These are phyloP conservation scores for Galeruca laticollis DNA, from an alignment of 2,888 invertebrate species.

Conservation along the genomic window DNA sequence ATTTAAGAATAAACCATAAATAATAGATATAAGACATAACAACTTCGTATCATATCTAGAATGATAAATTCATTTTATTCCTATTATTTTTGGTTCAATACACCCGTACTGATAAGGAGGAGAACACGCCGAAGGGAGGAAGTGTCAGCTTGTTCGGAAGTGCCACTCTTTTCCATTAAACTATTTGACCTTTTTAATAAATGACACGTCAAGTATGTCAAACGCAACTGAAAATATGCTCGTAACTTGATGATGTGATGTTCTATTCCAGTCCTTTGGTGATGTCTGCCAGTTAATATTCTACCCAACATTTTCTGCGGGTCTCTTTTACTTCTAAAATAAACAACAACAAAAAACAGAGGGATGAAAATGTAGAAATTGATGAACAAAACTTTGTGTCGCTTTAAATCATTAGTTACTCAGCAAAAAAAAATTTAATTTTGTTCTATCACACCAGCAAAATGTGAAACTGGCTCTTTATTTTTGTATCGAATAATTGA, in stretches of 20 bases:
- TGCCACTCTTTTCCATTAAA: slow-evolving; percentile 48
- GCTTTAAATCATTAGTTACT: too few relatives aligned
- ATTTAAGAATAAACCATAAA: too few relatives aligned
- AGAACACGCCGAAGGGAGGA: not conserved
- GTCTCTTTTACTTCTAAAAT: not conserved
- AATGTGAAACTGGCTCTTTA: too few relatives aligned
- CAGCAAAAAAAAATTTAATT: too few relatives aligned
- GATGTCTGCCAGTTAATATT: slow-evolving; percentile 22
- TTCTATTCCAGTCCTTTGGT: slow-evolving; percentile 8
- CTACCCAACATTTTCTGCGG: not conserved
- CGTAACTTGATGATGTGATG: slow-evolving; percentile 9
- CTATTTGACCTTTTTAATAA: slow-evolving; percentile 51
- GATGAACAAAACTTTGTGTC: not conserved
- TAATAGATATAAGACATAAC: too few relatives aligned
- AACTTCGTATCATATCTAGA: not conserved
- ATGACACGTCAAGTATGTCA: slow-evolving; percentile 48
- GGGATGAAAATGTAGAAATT: not conserved
- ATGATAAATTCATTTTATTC: not conserved
- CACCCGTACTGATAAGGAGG: not conserved
- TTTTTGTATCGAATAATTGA: too few relatives aligned
- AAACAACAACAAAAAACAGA: not conserved
- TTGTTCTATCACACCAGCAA: too few relatives aligned
- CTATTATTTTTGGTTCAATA: not conserved
- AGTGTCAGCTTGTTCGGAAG: slow-evolving; percentile 47
- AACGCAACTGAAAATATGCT: slow-evolving; percentile 39